Conservation (phyloP, 2,888 invertebrate genomes). For the Scelioninae gen. 1 region DNA sequence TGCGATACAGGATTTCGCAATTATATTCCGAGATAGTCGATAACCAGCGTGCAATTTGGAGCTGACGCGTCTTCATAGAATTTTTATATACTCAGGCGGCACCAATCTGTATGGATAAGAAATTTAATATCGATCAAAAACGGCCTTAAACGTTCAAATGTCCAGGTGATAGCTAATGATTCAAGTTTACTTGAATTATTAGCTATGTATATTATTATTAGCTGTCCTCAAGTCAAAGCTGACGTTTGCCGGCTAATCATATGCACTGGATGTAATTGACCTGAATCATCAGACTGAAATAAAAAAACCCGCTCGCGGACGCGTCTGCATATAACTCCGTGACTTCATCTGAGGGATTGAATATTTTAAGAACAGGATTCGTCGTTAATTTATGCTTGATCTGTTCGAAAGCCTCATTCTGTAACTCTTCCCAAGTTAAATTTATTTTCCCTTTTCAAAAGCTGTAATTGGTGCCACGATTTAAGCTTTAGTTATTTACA, state of each 20-base stretch:
- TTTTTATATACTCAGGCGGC: neutral
- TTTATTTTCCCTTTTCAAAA: no score
- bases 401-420: no score
- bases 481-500: no score
- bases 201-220: no score
- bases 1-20: neutral
- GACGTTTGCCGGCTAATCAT: slow-evolving; percentile 6
- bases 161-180: slow-evolving; percentile 1
- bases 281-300: neutral
- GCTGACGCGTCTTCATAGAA: neutral
- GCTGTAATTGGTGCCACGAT: no score
- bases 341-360: no score
- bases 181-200: slow-evolving; percentile 13
- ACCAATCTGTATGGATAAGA: slow-evolving; percentile 3
- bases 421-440: no score
- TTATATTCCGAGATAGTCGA: slow-evolving; percentile 1
- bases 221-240: neutral
- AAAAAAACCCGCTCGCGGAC: neutral
- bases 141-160: neutral
- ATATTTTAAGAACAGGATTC: no score
- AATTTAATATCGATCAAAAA: slow-evolving; percentile 2
- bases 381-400: no score
- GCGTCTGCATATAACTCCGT: neutral
- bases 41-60: slow-evolving; percentile 4
- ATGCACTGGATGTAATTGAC: slow-evolving; percentile 1